Conservation (phyloP, 1,140 invertebrate genomes). For the Heliothis subflexa region DNA sequence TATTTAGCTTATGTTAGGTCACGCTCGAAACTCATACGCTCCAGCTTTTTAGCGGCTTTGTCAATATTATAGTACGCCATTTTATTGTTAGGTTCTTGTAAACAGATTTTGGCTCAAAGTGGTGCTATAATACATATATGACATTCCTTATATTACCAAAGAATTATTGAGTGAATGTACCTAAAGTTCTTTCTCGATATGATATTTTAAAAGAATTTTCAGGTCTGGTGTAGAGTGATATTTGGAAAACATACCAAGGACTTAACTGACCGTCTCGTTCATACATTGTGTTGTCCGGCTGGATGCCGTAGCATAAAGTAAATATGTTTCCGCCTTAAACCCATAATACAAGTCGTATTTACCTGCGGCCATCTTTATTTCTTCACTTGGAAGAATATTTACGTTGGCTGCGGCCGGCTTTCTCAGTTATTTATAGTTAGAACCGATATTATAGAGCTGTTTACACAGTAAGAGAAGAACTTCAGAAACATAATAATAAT, state of each 20-base stretch:
- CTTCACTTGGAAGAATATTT: slow-evolving; percentile 50
- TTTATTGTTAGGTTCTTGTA: neutral
- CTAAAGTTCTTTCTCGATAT: too few species aligned
- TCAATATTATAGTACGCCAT: neutral
- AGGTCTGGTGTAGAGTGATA: neutral
- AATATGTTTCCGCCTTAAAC: slow-evolving; percentile 49
- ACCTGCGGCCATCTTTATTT: slow-evolving; percentile 53
- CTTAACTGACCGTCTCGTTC: slow-evolving; percentile 9
- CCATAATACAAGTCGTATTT: slow-evolving; percentile 50
- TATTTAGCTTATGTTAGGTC: slow-evolving; percentile 40
- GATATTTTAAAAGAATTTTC: neutral
- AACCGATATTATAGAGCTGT: slow-evolving; percentile 32
- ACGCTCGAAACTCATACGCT: neutral
- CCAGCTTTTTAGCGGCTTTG: slow-evolving; percentile 13
- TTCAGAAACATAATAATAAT: neutral
- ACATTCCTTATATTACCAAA: too few species aligned
- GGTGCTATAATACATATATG: neutral
- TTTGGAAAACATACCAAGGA: slow-evolving; percentile 14
- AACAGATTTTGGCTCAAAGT: neutral
- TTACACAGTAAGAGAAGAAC: neutral
- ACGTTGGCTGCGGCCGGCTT: slow-evolving; percentile 24
- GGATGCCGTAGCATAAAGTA: slow-evolving; percentile 42
- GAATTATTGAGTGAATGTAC: too few species aligned
- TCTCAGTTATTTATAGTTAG: slow-evolving; percentile 45
- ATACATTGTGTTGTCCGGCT: slow-evolving; percentile 15